Conservation (phyloP, 2,797 vertebrate species). For the Rhyacichthys aspro region DNA sequence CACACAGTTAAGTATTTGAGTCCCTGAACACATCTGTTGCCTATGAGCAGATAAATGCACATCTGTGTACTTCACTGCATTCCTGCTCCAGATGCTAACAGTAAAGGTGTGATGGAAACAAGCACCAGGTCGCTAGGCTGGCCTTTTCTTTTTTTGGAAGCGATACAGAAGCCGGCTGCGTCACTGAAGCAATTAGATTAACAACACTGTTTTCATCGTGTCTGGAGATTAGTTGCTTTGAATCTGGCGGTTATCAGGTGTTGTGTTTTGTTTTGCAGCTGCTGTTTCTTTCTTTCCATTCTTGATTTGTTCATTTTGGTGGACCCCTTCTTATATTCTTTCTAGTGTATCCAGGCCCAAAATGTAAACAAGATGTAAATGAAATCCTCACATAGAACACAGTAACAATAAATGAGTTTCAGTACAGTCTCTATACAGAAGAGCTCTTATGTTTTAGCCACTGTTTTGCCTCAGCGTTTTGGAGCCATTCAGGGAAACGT, state of each 20-base stretch:
- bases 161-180: not conserved
- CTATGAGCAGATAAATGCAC: constrained; percentile 47
- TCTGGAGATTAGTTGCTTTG: constrained; percentile 20
- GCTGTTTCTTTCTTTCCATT: constrained; percentile 12
- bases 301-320: not conserved
- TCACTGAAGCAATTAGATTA: not conserved
- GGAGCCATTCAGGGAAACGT: constrained; percentile 18
- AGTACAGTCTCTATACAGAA: not conserved
- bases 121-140: constrained; percentile 38
- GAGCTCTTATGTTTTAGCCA: not conserved
- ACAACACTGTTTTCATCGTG: constrained; percentile 23
- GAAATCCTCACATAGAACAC: constrained; percentile 39
- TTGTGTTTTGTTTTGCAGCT: not conserved
- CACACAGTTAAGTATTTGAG: constrained; percentile 18
- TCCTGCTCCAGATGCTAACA: constrained; percentile 58
- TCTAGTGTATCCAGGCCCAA: constrained; percentile 50
- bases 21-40: constrained; percentile 28
- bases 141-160: constrained; percentile 21
- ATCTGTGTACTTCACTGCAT: constrained; percentile 45
- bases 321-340: constrained; percentile 39
- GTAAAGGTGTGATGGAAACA: constrained; percentile 67
- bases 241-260: constrained; percentile 7
- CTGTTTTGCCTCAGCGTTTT: constrained; percentile 8
- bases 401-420: constrained; percentile 28
- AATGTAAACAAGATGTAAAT: constrained; percentile 74